Base-by-base conservation (phyloP, 2,113 vertebrate species). In the Romanogobio albipinnatus region DNA sequence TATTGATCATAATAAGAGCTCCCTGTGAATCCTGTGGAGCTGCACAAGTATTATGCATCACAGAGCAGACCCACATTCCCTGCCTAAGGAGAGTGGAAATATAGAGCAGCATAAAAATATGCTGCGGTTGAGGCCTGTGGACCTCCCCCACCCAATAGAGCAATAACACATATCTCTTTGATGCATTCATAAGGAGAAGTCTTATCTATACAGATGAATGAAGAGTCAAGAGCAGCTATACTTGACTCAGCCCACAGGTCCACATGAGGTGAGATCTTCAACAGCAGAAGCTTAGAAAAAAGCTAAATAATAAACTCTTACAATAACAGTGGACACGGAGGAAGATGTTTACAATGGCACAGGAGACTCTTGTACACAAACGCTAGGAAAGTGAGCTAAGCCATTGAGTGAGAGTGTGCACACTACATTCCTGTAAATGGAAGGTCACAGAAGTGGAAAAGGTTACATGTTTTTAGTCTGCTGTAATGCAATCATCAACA, bases 131-230 rank as follows among this genome's bases (percentile, higher is more conserved):
- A 51, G 59, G 78, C 61, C 78, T 33, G 43, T 64, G 58, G 71
- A 84, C 71, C 74, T 58, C 76, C 71, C 74, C 51, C 70, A n/a
- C n/a, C 82, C 61, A 66, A 8, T 26, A 70, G 26, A 49, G 81
- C 74, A 58, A 62, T 33, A 47, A 74, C 45, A 82, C 71, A 71
- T 36, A 83, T 39, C 24, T 26, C 80, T 86, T 81, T 77, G 78
- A 84, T 83, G 77, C 47, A 79, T 76, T 88, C 62, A 43, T 81
- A 80, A 80, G 81, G 71, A 85, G 82, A 83, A 83, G 75, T 88
- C 86, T 87, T 92, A 89, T 92, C 92, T 93, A 91, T 91, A 86
- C 88, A 93, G 89, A 90, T 91, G 90, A 90, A 91, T 87, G 88
- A 90, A 85, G 90, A 89, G 81, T 82, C 80, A 66, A 80, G 78